A percentile compares a stretch with the other conserved stretches of the same genome.
These are phyloP conservation scores for Phytoseiulus persimilis DNA, from an alignment of 2,888 invertebrate species.

Conservation along the genomic window DNA sequence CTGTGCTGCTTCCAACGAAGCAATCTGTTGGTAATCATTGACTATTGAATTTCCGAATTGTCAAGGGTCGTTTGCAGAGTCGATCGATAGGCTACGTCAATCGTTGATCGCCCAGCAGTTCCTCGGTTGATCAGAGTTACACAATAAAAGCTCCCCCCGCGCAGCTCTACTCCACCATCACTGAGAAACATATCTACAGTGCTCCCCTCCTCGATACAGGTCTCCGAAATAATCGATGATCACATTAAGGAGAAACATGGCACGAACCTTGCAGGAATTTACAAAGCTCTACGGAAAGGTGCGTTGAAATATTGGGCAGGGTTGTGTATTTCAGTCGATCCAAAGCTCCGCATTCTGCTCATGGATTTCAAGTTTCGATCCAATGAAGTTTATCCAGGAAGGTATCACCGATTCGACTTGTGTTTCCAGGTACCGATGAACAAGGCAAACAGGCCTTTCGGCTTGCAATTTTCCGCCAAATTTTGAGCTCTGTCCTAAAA, in stretches of 20 bases:
- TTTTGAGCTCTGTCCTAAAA: not conserved
- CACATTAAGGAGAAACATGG: conserved; percentile 17
- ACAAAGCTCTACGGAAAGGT: conserved; percentile 30
- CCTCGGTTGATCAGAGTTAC: too few species aligned
- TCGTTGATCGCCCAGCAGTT: too few species aligned
- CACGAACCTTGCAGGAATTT: conserved; percentile 10
- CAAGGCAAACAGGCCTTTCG: conserved; percentile 10
- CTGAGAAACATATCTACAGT: not conserved
- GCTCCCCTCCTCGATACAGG: not conserved
- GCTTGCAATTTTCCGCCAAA: not conserved
- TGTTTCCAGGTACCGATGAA: conserved; percentile 9
- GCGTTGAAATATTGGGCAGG: not conserved
- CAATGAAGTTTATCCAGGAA: not conserved
- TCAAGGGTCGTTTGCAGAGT: too few species aligned
- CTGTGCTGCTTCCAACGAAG: too few species aligned
- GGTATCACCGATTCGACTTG: not conserved
- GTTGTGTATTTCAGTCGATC: not conserved
- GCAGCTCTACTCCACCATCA: too few species aligned
- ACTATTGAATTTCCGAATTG: too few species aligned
- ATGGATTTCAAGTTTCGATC: not conserved
- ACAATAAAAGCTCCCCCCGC: too few species aligned
- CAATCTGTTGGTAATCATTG: too few species aligned
- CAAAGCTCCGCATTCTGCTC: not conserved
- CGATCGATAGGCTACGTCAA: too few species aligned
- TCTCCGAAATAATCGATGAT: not conserved